These are phyloP conservation scores for Anolis apletophallus DNA, from an alignment of 2,797 vertebrate genomes.

Conservation along the genomic window DNA sequence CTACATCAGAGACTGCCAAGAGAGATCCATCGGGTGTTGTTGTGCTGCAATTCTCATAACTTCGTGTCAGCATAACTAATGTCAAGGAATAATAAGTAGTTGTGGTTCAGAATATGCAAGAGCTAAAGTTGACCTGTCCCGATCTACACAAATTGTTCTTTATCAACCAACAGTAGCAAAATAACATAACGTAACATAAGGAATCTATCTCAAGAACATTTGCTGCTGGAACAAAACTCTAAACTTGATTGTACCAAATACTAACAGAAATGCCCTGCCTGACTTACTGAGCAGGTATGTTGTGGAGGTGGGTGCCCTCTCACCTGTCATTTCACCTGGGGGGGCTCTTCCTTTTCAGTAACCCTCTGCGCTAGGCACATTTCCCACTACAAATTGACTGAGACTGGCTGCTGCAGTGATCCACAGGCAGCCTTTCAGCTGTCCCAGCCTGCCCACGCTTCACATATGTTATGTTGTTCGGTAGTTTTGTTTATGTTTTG, in stretches of 20 bases:
- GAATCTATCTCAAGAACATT: slow-evolving; percentile 1
- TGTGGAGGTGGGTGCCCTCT: no score
- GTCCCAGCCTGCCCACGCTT: no score
- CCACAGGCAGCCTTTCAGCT: no score
- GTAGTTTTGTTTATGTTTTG: no score
- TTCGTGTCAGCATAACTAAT: neutral
- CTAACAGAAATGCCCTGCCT: slow-evolving; percentile 9
- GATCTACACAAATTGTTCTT: neutral
- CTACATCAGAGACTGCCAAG: neutral
- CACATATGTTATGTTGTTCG: no score
- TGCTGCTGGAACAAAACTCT: slow-evolving; percentile 9
- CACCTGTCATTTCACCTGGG: no score
- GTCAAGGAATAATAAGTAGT: neutral
- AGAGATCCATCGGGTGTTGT: neutral
- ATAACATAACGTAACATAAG: neutral
- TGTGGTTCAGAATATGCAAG: neutral
- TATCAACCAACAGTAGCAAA: neutral
- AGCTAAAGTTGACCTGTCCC: no score
- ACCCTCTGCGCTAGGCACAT: no score
- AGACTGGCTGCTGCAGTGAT: no score
- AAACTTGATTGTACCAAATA: slow-evolving; percentile 11
- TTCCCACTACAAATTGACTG: no score
- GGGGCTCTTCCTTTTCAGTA: no score
- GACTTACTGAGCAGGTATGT: no score
- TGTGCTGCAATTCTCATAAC: neutral